Conservation (phyloP, 1,140 invertebrate genomes). For the Drosophila tropicalis region DNA sequence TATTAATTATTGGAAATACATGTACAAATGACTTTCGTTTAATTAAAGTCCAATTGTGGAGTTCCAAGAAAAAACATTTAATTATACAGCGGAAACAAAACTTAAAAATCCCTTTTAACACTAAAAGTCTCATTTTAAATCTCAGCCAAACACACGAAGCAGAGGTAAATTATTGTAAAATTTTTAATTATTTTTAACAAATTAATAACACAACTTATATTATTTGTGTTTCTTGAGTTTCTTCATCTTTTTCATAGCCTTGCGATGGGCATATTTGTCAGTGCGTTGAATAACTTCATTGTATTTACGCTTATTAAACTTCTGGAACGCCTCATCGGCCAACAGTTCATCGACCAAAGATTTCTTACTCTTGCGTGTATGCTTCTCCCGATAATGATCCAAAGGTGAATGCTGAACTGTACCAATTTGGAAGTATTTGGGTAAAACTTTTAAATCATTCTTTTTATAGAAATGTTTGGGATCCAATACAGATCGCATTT, state of each 20-base stretch:
- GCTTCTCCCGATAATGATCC: slow-evolving; percentile 89
- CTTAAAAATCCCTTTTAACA: no score
- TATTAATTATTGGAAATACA: not conserved
- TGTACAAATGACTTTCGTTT: no score
- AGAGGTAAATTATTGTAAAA: no score
- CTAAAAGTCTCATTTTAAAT: no score
- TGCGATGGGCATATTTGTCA: slow-evolving; percentile 84
- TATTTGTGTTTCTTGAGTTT: slow-evolving; percentile 76
- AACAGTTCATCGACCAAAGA: slow-evolving; percentile 96
- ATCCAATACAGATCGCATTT: slow-evolving; percentile 96
- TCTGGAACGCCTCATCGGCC: slow-evolving; percentile 93
- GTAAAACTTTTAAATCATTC: slow-evolving; percentile 92
- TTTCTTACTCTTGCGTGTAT: slow-evolving; percentile 94
- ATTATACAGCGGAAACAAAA: no score
- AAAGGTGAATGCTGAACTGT: slow-evolving; percentile 89
- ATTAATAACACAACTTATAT: slow-evolving; percentile 1
- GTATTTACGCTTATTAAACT: slow-evolving; percentile 93
- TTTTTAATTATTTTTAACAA: no score
- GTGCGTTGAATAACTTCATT: slow-evolving; percentile 90
- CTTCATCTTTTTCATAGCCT: slow-evolving; percentile 77
- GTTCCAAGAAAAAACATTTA: no score
- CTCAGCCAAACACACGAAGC: no score
- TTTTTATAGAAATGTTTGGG: slow-evolving; percentile 97
- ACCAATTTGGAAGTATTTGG: slow-evolving; percentile 96
- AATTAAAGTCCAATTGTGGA: no score